Evolutionary conservation across 1,140 invertebrate species (phyloP), one percentile per base, ranked within the genome.

Genomic region (Helicoverpa zea): DNA sequence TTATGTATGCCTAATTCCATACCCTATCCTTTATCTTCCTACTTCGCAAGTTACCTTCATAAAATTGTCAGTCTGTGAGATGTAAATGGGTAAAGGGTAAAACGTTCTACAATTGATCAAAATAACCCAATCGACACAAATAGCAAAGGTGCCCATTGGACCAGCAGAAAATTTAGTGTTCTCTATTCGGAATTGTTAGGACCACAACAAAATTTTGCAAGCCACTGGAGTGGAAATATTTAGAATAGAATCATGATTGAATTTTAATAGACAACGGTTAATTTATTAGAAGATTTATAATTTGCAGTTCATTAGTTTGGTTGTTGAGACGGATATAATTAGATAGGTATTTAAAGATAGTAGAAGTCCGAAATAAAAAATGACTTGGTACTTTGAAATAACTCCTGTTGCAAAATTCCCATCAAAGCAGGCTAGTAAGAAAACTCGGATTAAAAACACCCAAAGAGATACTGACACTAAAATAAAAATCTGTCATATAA

Each of bases 151-250:
- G 52, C 79, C 61, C 74, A 61, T 59, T 75, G 29, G 54, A 81
- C 43, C 73, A 64, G 77, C 64, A 56, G 35, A 35, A 84, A 85
- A 85, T 85, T 85, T 88, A 86, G 86, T 81, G 83, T 83, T 80
- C 59, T 64, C 78, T 58, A 84, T 84, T 77, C 54, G 52, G 43
- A 82, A 83, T 82, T 79, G 81, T 81, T 59, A 75, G 79, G 79
- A 77, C 52, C 81, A 35, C 79, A 86, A 81, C 78, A 80, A 84
- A 88, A 87, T 83, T 82, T 82, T 72, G 49, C 54, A 80, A 84
- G 66, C 83, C 85, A 75, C 30, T 82, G 52, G 66, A 79, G 85
- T 79, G 79, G 63, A 85, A 87, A 84, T 61, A 73, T 82, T 81
- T 81, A 81, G 49, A 29, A 14, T 18, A 3, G 49, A 9, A n/a